These are phyloP conservation scores for Equus przewalskii DNA, from an alignment of 2,113 vertebrate species.

Conservation along the genomic window DNA sequence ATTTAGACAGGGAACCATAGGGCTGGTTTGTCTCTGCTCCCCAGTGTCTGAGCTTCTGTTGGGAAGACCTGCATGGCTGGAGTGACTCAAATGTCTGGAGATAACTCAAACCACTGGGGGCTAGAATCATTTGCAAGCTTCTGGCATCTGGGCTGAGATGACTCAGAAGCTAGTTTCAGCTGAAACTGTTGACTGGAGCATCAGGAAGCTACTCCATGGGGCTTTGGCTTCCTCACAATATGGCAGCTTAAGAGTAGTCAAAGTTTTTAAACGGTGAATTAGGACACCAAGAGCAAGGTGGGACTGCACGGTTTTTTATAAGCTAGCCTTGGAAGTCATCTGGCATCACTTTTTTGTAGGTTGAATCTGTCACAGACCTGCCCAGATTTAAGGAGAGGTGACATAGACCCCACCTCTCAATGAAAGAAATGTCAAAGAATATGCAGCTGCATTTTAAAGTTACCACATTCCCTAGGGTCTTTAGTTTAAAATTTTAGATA, in stretches of 20 bases:
- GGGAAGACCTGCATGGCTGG: background rate
- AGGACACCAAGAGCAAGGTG: background rate
- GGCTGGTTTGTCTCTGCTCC: background rate
- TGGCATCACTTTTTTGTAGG: background rate
- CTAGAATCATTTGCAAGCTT: background rate
- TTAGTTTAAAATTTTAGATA: slow-evolving; percentile 30
- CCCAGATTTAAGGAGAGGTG: background rate
- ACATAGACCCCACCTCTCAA: background rate
- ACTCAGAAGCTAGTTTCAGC: background rate
- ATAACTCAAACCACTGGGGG: background rate
- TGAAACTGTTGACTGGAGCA: background rate
- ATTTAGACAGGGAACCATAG: background rate
- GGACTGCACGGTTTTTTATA: background rate
- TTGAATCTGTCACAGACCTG: background rate
- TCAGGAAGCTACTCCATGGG: background rate
- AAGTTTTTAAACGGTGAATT: rapidly evolving
- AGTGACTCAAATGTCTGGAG: background rate
- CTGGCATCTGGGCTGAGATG: background rate
- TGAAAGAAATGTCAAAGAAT: background rate
- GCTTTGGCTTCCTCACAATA: background rate
- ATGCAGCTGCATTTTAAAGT: background rate
- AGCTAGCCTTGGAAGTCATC: background rate
- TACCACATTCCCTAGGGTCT: background rate
- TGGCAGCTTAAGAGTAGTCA: background rate
- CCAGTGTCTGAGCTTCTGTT: background rate